Percentiles rank a stretch among this genome's conserved stretches.
phyloP scores from a whole-genome alignment of 2,113 vertebrate species.

The Prionailurus bengalensis region DNA sequence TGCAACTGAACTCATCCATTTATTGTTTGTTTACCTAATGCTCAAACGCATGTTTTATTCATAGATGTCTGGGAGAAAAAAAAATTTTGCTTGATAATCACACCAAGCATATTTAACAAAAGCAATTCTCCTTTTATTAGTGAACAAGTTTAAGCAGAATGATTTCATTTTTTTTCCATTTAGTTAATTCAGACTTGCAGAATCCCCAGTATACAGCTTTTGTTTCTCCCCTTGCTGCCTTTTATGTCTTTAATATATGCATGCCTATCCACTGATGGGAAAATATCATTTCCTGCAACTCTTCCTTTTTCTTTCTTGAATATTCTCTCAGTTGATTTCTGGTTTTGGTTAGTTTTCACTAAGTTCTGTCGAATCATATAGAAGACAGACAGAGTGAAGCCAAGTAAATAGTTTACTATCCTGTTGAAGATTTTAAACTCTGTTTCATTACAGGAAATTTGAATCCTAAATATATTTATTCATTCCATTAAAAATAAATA shows the following conservation, averaged over 20 bases:
- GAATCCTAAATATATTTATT: slow-evolving; percentile 64
- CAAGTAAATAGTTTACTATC: slow-evolving; percentile 69
- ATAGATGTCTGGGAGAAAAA: slow-evolving; percentile 82
- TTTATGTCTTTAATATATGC: slow-evolving; percentile 86
- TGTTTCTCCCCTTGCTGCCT: slow-evolving; percentile 82
- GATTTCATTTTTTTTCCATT: slow-evolving; percentile 80
- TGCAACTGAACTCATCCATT: slow-evolving; percentile 81
- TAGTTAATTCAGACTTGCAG: slow-evolving; percentile 79
- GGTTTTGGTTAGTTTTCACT: slow-evolving; percentile 80
- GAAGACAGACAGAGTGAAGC: slow-evolving; percentile 75
- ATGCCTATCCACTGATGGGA: slow-evolving; percentile 84
- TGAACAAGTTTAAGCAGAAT: slow-evolving; percentile 81
- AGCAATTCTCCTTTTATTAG: slow-evolving; percentile 79
- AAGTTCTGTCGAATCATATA: slow-evolving; percentile 82
- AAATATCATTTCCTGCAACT: slow-evolving; percentile 86
- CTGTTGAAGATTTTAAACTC: slow-evolving; percentile 75
- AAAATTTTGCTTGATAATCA: slow-evolving; percentile 81
- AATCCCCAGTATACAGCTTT: slow-evolving; percentile 66
- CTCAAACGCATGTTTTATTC: slow-evolving; percentile 82
- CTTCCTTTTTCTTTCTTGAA: slow-evolving; percentile 84
- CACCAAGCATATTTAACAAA: slow-evolving; percentile 83
- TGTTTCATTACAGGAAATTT: slow-evolving; percentile 79
- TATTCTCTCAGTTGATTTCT: slow-evolving; percentile 75
- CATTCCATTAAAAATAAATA: slow-evolving; percentile 43
- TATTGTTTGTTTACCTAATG: slow-evolving; percentile 83